Evolutionary conservation across 2,888 invertebrate genomes (phyloP).

Genomic region (Cheilosia scutellata): DNA sequence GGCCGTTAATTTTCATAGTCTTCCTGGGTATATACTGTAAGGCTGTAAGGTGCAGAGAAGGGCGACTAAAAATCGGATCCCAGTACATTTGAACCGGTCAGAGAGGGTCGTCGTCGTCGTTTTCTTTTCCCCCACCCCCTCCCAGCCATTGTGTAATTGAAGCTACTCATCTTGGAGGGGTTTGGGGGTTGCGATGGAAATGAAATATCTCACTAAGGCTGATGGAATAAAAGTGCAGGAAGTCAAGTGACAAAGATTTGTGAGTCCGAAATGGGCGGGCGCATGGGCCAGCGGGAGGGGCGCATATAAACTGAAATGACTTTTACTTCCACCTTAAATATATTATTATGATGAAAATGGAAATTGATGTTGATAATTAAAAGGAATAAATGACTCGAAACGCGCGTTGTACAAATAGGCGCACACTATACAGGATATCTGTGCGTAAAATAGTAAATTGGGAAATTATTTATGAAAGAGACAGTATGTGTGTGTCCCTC

Average conservation of each 20-base stretch:
- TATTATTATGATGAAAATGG: constrained; percentile 75
- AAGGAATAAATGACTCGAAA: constrained; percentile 71
- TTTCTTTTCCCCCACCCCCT: constrained; percentile 3
- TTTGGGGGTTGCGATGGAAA: constrained; percentile 53
- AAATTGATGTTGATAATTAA: constrained; percentile 75
- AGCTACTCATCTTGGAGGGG: not conserved
- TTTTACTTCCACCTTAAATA: constrained; percentile 68
- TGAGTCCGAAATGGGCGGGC: constrained; percentile 37
- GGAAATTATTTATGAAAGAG: constrained; percentile 72
- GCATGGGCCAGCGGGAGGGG: not conserved
- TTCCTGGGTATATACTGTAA: constrained; percentile 33
- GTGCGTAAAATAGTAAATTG: constrained; percentile 48
- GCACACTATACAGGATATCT: not conserved
- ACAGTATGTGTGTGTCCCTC: not conserved
- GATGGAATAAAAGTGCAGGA: constrained; percentile 76
- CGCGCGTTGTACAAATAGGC: not conserved
- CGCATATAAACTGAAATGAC: constrained; percentile 42
- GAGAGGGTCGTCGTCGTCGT: constrained; percentile 51
- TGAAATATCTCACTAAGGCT: constrained; percentile 66
- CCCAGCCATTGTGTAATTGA: constrained; percentile 33
- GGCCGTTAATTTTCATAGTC: constrained; percentile 75
- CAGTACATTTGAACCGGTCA: constrained; percentile 71
- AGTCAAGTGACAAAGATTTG: constrained; percentile 76
- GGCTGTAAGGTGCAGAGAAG: not conserved
- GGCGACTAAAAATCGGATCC: constrained; percentile 71